Evolutionary conservation across 2,888 invertebrate genomes (phyloP).

Genomic region (Luperina testacea): DNA sequence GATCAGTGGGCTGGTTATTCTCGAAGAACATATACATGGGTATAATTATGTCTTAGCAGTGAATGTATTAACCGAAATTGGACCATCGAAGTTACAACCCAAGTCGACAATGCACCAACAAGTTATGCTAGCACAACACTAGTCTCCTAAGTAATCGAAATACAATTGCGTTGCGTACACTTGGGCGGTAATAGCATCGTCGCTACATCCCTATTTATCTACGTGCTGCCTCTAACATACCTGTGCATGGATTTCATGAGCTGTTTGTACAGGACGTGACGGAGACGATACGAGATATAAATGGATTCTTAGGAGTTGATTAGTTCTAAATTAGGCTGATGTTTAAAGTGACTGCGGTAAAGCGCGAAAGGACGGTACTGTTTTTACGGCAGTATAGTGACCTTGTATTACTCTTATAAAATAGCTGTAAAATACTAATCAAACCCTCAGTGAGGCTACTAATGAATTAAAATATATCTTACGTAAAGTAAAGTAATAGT

Average conservation of each 20-base stretch:
- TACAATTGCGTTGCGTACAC: slow-evolving; percentile 42
- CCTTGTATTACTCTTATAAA: background rate
- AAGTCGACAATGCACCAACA: background rate
- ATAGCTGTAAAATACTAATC: background rate
- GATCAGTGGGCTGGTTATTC: background rate
- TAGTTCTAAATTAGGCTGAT: background rate
- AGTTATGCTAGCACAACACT: background rate
- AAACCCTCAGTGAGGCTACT: too few species aligned
- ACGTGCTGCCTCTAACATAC: slow-evolving; percentile 23
- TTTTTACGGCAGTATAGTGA: background rate
- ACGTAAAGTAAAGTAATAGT: too few species aligned
- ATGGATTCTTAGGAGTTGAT: background rate
- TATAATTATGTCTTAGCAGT: background rate
- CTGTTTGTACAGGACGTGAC: slow-evolving; percentile 14
- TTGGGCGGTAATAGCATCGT: slow-evolving; percentile 39
- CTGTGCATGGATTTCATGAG: slow-evolving; percentile 29
- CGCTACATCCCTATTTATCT: slow-evolving; percentile 39
- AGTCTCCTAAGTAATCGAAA: slow-evolving; percentile 35
- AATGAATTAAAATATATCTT: too few species aligned
- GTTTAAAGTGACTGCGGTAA: background rate
- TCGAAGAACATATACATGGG: background rate
- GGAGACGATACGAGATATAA: background rate
- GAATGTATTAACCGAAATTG: background rate
- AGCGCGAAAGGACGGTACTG: background rate
- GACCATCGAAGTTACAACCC: background rate